Percentiles rank a stretch among this genome's conserved stretches.
Evolutionary conservation across 2,888 invertebrate genomes (phyloP).

Genomic region (Cosmia pyralina): DNA sequence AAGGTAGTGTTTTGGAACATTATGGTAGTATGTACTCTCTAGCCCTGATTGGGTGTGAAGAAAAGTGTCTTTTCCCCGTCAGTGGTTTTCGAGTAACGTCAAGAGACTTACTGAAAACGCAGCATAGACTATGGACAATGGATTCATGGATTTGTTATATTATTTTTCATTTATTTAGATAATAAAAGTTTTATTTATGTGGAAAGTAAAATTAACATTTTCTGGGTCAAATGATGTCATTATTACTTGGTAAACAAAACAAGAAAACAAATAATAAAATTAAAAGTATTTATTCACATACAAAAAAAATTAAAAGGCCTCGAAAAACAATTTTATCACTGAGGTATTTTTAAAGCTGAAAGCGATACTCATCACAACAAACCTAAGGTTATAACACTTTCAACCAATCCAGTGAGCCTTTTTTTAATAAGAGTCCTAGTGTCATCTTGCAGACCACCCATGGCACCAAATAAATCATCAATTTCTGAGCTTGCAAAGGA

Average conservation of each 20-base stretch:
- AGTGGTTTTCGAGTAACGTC: background rate
- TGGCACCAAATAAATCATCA: rapidly evolving
- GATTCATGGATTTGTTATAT: background rate
- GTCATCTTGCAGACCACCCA: conserved; percentile 41
- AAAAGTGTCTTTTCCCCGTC: background rate
- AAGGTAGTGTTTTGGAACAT: background rate
- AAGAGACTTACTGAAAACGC: background rate
- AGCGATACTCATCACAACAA: conserved; percentile 34
- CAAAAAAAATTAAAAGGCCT: background rate
- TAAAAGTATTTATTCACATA: conserved; percentile 3
- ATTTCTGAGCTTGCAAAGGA: background rate
- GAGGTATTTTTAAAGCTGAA: background rate
- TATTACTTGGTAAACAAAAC: background rate
- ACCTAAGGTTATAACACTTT: conserved; percentile 63
- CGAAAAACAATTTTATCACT: background rate
- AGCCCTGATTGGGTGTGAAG: background rate
- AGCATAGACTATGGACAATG: background rate
- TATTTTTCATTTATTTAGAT: background rate
- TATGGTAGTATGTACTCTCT: background rate
- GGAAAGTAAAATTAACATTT: background rate
- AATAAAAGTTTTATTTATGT: background rate
- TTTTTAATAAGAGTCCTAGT: conserved; percentile 51
- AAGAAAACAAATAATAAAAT: too few species aligned
- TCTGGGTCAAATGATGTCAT: background rate
- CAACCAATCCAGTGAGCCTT: conserved; percentile 63